Conservation (phyloP, 2,113 vertebrate species). For the Ariopsis seemanni region DNA sequence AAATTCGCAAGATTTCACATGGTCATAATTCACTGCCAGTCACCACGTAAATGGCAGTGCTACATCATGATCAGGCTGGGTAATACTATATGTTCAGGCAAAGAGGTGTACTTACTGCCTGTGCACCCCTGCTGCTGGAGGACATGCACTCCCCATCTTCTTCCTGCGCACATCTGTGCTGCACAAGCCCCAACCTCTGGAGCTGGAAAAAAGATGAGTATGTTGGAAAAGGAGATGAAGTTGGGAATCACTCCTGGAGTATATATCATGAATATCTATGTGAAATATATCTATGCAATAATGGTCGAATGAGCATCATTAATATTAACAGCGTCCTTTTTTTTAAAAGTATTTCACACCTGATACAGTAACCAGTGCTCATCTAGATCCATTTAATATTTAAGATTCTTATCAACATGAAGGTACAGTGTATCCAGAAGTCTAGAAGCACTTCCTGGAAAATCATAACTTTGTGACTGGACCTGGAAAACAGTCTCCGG, state of each 20-base stretch:
- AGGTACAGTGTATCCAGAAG: no score
- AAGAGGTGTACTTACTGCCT: constrained; percentile 51
- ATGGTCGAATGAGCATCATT: neutral
- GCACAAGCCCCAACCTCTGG: constrained; percentile 36
- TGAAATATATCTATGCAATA: neutral
- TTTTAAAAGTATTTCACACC: neutral
- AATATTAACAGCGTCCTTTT: neutral
- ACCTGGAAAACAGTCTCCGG: neutral
- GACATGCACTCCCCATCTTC: constrained; percentile 50
- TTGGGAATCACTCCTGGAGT: neutral
- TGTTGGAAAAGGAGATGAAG: constrained; percentile 21
- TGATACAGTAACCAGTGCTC: neutral
- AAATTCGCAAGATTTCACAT: constrained; percentile 42
- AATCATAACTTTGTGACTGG: neutral
- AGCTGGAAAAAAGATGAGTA: constrained; percentile 31
- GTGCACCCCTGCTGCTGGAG: constrained; percentile 49
- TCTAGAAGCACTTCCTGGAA: neutral
- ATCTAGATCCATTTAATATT: neutral
- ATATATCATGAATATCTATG: neutral
- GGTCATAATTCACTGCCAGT: constrained; percentile 48
- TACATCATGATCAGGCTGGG: constrained; percentile 47
- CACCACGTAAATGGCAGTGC: constrained; percentile 42
- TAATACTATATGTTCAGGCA: constrained; percentile 56
- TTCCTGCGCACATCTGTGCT: constrained; percentile 47
- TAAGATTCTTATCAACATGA: neutral